These are phyloP conservation scores for Odontomachus brunneus DNA, from an alignment of 1,140 invertebrate genomes.

Conservation along the genomic window DNA sequence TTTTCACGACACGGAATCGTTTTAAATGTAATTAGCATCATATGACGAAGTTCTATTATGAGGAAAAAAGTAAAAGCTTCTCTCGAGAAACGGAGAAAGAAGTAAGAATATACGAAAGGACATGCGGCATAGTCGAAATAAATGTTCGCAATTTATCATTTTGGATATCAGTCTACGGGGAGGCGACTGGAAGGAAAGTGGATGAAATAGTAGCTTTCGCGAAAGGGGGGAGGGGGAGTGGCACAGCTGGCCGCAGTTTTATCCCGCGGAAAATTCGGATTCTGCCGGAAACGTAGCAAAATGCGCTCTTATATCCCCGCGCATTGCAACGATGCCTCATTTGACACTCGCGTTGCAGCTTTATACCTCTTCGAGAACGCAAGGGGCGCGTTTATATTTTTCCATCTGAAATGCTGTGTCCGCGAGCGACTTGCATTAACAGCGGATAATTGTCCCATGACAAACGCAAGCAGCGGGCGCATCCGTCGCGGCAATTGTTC, in stretches of 20 bases:
- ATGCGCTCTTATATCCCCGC: background rate
- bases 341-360: background rate
- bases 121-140: conserved; percentile 43
- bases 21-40: conserved; percentile 26
- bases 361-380: background rate
- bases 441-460: conserved; percentile 44
- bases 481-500: conserved; percentile 24
- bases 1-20: background rate
- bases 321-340: background rate
- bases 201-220: conserved; percentile 49
- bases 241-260: conserved; percentile 39
- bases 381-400: background rate
- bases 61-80: conserved; percentile 7
- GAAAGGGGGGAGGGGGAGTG: too few species aligned
- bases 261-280: conserved; percentile 43
- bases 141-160: conserved; percentile 66
- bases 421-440: conserved; percentile 15
- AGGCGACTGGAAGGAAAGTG: conserved; percentile 50
- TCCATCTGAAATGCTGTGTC: conserved; percentile 2
- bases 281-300: conserved; percentile 8
- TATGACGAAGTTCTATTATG: background rate
- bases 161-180: conserved; percentile 56
- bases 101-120: conserved; percentile 3
- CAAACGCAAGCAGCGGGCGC: conserved; percentile 6
- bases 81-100: conserved; percentile 19